Percentiles rank a stretch among this genome's conserved stretches.
Evolutionary conservation across 1,140 invertebrate genomes (phyloP).

Genomic region (Aethina tumida): DNA sequence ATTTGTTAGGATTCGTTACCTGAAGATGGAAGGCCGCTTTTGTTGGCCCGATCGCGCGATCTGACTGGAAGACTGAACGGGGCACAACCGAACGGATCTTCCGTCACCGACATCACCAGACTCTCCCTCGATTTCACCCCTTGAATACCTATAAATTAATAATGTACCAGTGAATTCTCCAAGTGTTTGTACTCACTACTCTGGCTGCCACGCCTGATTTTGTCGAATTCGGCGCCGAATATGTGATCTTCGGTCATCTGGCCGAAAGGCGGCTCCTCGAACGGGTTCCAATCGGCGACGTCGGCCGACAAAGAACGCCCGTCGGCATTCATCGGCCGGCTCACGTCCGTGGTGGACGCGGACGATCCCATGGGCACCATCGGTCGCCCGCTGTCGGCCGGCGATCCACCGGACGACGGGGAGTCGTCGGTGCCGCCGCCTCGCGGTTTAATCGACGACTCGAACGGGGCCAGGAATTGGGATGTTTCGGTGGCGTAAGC

Average conservation of each 20-base stretch:
- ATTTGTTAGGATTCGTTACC: conserved; percentile 29
- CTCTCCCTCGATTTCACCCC: conserved; percentile 68
- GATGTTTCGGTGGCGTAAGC: conserved; percentile 65
- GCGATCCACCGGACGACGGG: conserved; percentile 16
- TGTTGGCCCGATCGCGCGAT: conserved; percentile 25
- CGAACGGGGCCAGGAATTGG: conserved; percentile 66
- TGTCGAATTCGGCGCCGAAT: conserved; percentile 80
- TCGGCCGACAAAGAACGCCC: conserved; percentile 50
- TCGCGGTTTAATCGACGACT: conserved; percentile 50
- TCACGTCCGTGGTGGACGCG: conserved; percentile 30
- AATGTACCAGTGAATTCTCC: neutral
- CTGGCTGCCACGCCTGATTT: conserved; percentile 66
- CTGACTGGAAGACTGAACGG: conserved; percentile 61
- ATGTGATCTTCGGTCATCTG: conserved; percentile 73
- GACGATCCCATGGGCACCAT: conserved; percentile 29
- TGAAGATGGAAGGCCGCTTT: conserved; percentile 30
- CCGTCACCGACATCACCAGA: conserved; percentile 61
- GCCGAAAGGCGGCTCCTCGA: conserved; percentile 61
- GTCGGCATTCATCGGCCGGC: conserved; percentile 34
- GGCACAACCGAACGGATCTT: conserved; percentile 73
- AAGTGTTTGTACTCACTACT: conserved; percentile 51
- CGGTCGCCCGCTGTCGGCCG: conserved; percentile 15
- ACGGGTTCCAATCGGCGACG: conserved; percentile 72
- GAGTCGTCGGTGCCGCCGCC: conserved; percentile 35
- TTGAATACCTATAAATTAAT: conserved; percentile 46